Conservation (phyloP, 2,888 invertebrate genomes). For the Sminthurides aquaticus region DNA sequence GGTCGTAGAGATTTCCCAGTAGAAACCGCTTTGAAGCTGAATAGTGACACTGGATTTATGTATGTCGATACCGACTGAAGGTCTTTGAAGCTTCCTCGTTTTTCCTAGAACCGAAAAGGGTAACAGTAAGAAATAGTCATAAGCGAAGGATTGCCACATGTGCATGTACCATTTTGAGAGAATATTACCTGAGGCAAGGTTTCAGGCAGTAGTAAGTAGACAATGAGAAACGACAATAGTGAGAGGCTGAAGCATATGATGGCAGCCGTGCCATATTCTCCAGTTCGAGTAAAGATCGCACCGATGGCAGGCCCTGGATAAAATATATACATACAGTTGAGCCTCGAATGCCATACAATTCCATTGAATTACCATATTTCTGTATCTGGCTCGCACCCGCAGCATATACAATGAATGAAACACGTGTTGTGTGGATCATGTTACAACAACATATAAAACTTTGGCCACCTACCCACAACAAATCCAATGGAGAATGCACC, state of each 20-base stretch:
- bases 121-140: not conserved
- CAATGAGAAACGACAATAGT: constrained; percentile 23
- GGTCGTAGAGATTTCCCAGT: constrained; percentile 60
- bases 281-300: constrained; percentile 33
- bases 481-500: constrained; percentile 97
- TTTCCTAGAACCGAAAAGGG: constrained; percentile 25
- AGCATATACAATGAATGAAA: too few species aligned
- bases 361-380: not conserved
- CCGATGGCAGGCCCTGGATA: constrained; percentile 36
- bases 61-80: constrained; percentile 21
- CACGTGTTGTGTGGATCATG: too few species aligned
- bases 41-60: constrained; percentile 31
- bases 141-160: not conserved
- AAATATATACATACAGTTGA: too few species aligned
- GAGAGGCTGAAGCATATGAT: constrained; percentile 30
- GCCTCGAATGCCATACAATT: not conserved
- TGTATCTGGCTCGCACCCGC: not conserved
- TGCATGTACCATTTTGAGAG: not conserved
- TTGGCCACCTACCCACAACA: constrained; percentile 77
- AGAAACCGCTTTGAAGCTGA: constrained; percentile 45
- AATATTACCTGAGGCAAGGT: constrained; percentile 26
- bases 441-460: too few species aligned
- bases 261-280: constrained; percentile 36
- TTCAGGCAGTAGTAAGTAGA: constrained; percentile 32
- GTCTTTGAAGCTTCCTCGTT: constrained; percentile 21